Evolutionary conservation across 2,888 invertebrate genomes (phyloP).

Genomic region (Capitulum mitella): DNA sequence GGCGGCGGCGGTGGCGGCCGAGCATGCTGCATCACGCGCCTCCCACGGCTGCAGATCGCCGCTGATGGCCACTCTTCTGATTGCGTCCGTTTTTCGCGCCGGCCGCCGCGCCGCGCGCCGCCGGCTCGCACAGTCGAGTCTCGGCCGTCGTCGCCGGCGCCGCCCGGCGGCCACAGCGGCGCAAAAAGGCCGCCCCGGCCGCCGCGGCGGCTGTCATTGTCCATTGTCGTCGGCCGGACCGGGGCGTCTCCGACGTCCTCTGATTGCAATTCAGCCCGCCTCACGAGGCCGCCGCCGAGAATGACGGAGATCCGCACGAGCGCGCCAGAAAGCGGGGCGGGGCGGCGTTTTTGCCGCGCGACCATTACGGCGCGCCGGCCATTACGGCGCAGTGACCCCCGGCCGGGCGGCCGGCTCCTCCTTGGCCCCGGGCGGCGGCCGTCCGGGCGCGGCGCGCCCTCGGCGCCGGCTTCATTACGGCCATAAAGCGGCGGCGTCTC

Average conservation of each 20-base stretch:
- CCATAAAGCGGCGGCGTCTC: neutral
- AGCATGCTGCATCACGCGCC: no score
- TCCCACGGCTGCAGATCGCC: no score
- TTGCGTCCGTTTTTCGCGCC: no score
- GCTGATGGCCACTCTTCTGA: no score
- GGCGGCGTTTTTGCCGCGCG: conserved; percentile 14
- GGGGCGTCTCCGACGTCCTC: neutral
- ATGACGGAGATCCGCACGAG: neutral
- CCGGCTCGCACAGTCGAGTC: no score
- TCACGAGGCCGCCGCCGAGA: neutral
- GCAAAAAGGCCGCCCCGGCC: neutral
- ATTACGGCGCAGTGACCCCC: conserved; percentile 11
- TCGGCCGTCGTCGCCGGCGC: no score
- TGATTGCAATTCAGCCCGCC: neutral
- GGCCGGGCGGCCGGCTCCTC: neutral
- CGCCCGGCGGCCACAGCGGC: neutral
- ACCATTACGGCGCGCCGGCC: neutral
- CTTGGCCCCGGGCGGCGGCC: no score
- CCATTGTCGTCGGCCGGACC: neutral
- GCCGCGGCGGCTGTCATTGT: neutral
- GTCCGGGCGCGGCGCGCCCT: no score
- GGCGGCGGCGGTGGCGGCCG: no score
- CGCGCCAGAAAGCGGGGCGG: conserved; percentile 22
- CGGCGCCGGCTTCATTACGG: neutral
- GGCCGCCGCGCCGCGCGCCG: no score